These are phyloP conservation scores for Eolophus roseicapilla DNA, from an alignment of 2,113 vertebrate species.

Conservation along the genomic window DNA sequence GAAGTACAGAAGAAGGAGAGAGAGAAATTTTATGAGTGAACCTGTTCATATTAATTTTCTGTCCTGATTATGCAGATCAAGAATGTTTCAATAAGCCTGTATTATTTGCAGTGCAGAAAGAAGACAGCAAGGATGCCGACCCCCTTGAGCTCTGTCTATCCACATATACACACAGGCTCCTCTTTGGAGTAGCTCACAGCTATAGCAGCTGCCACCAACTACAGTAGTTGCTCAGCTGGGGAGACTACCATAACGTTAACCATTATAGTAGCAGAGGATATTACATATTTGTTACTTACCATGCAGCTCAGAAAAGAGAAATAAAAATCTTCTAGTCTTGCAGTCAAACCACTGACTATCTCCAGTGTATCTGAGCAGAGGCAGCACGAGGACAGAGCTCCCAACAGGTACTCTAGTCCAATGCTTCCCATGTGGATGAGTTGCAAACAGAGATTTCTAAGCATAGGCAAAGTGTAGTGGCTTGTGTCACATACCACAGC, in stretches of 20 bases:
- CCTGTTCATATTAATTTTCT: background rate
- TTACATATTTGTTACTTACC: background rate
- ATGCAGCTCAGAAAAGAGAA: background rate
- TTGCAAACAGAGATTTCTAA: background rate
- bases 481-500: background rate
- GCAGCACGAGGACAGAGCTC: background rate
- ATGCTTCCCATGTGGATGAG: background rate
- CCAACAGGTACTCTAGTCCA: background rate
- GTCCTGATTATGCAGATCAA: background rate
- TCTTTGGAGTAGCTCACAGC: background rate
- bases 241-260: fast-evolving
- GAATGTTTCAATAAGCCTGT: background rate
- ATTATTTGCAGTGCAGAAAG: background rate
- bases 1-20: background rate
- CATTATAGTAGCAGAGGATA: background rate
- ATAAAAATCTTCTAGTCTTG: background rate
- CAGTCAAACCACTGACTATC: background rate
- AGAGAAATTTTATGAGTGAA: background rate
- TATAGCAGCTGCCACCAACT: background rate
- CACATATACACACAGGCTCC: background rate
- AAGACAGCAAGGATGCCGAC: background rate
- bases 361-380: background rate
- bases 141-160: background rate
- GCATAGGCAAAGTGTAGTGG: fast-evolving
- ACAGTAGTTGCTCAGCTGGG: background rate